A percentile compares a stretch with the other conserved stretches of the same genome.
Conservation (phyloP, 2,797 vertebrate species). For the Falco berigora region DNA sequence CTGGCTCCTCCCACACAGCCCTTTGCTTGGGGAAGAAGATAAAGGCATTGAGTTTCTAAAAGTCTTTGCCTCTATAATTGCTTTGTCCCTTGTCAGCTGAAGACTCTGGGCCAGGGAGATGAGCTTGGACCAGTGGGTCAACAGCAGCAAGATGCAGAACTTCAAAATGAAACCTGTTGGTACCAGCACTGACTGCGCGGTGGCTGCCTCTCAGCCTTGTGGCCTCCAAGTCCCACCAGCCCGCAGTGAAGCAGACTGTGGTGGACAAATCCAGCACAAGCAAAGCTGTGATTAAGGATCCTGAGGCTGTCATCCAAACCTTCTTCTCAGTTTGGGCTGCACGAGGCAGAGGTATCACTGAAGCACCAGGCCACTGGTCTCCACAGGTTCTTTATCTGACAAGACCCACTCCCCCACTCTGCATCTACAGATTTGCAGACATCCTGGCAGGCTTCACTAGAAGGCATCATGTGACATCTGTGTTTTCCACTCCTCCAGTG, state of each 20-base stretch:
- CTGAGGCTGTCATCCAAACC: background rate
- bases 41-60: background rate
- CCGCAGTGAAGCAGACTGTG: background rate
- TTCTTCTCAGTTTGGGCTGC: background rate
- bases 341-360: background rate
- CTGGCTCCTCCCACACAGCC: background rate
- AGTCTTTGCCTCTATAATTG: background rate
- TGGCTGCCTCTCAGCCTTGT: background rate
- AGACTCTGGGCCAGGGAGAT: background rate
- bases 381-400: background rate
- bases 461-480: background rate
- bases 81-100: background rate
- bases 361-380: background rate
- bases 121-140: background rate
- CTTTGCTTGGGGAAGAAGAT: background rate
- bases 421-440: background rate
- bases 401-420: background rate
- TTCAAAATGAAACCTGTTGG: background rate
- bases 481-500: background rate
- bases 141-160: background rate
- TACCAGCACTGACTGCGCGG: fast-evolving
- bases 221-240: background rate
- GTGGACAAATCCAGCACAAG: background rate
- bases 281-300: background rate
- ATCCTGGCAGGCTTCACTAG: background rate